Evolutionary conservation across 2,113 vertebrate species (phyloP).

Genomic region (Pungitius pungitius): DNA sequence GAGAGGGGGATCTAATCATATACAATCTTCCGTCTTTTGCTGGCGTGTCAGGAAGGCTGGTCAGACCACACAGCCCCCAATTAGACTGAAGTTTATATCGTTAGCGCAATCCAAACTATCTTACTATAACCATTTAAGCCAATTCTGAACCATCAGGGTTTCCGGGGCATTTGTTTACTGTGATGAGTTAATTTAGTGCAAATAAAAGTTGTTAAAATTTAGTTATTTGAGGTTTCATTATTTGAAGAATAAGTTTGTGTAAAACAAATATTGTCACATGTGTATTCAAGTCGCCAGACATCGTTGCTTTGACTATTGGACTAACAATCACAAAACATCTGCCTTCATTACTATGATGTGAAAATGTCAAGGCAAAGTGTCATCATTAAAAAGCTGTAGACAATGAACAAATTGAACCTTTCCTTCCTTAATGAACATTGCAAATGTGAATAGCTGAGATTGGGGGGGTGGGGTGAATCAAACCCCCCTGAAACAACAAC

Average conservation of each 20-base stretch:
- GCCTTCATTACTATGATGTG: neutral
- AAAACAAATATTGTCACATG: neutral
- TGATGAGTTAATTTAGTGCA: too few species aligned
- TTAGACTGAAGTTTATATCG: slow-evolving; percentile 19
- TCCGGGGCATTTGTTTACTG: neutral
- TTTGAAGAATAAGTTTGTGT: neutral
- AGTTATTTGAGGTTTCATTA: neutral
- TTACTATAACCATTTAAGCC: neutral
- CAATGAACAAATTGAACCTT: neutral
- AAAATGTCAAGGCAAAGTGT: neutral
- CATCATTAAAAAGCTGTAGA: neutral
- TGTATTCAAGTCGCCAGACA: neutral
- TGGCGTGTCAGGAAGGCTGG: slow-evolving; percentile 24
- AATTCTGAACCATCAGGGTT: neutral
- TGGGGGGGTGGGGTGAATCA: neutral
- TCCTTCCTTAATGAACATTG: neutral
- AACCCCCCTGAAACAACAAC: neutral
- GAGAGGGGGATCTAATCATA: slow-evolving; percentile 43
- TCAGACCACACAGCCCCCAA: slow-evolving; percentile 23
- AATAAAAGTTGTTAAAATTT: neutral
- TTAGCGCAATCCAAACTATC: neutral
- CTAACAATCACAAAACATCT: neutral
- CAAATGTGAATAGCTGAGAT: neutral
- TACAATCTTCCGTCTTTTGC: slow-evolving; percentile 39
- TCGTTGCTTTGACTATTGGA: neutral